Evolutionary conservation across 1,140 invertebrate genomes (phyloP).

Genomic region (Tetranychus urticae): DNA sequence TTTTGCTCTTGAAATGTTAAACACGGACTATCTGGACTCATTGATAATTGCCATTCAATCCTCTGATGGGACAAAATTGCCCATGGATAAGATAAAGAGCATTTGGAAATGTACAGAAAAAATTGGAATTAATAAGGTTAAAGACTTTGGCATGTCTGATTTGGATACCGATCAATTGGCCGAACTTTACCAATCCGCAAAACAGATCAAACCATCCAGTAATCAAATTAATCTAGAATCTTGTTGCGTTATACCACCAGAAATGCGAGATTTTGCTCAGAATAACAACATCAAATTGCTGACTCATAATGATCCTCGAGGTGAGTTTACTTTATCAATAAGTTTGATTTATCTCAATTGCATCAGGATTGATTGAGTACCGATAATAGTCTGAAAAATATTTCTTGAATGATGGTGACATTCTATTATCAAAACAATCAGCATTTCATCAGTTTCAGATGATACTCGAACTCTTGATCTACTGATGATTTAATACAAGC

Average conservation of each 20-base stretch:
- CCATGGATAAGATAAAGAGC: conserved; percentile 31
- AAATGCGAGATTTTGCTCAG: conserved; percentile 65
- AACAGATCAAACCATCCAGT: conserved; percentile 57
- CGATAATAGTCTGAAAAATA: not conserved
- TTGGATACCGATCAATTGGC: conserved; percentile 54
- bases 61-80: conserved; percentile 23
- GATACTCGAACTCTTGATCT: not conserved
- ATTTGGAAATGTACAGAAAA: conserved; percentile 47
- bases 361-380: not conserved
- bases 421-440: too few species aligned
- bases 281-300: conserved; percentile 72
- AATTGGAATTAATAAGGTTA: conserved; percentile 35
- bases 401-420: too few species aligned
- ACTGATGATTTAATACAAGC: not conserved
- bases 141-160: conserved; percentile 61
- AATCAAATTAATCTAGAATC: conserved; percentile 84
- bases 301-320: conserved; percentile 76
- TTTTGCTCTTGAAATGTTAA: conserved; percentile 37
- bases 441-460: not conserved
- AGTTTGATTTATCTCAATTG: not conserved
- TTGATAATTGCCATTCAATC: conserved; percentile 42
- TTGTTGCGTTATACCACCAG: conserved; percentile 81
- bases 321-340: conserved; percentile 25
- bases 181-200: conserved; percentile 46
- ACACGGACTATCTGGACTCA: conserved; percentile 40